Base-by-base conservation (phyloP, 2,888 invertebrate genomes). In the Microchrysa polita region DNA sequence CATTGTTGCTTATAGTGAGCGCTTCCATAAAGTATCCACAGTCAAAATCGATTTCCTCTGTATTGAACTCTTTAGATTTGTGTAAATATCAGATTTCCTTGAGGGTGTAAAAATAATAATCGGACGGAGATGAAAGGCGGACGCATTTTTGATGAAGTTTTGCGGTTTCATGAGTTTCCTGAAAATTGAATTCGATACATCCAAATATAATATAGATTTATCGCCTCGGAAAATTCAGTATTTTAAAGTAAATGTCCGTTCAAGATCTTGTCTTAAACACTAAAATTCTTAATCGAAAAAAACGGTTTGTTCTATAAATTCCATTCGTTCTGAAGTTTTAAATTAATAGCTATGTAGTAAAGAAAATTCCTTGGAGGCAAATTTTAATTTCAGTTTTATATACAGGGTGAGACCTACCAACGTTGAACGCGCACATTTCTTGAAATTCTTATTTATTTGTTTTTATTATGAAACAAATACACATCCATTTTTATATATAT, bases 61-160 rank as follows among this genome's bases (percentile, higher is more conserved):
- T 34, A 34, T 34, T 34, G 27, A 34, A 34, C 27, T 34, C 27
- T 34, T 7, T 34, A 34, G 27, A 7, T 34, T 34, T 34, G 27
- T 34, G 53, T 23, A 74, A 74, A 71, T 74, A 69, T 59, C 48
- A 73, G 73, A 73, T 75, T 75, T 75, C 69, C 73, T 71, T 73
- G 72, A 63, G 59, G 60, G 60, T 73, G 71, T 73, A 63, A 65
- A 69, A 71, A 69, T 73, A 60, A 73, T 48, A 20, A 59, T 52
- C 14, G 53, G 73, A n/a, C 73, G 73, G 69, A 75, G 73, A 73
- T 73, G 75, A 73, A 75, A 75, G 65, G 71, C 73, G 73, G 57
- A 55, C 23, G 57, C 20, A 69, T 34, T 34, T 69, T 69, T 75
- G 75, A 75, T 75, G 73, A 74, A 67, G 57, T 74, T 75, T 75